These are phyloP conservation scores for Rostratula benghalensis DNA, from an alignment of 2,113 vertebrate species.

Conservation along the genomic window DNA sequence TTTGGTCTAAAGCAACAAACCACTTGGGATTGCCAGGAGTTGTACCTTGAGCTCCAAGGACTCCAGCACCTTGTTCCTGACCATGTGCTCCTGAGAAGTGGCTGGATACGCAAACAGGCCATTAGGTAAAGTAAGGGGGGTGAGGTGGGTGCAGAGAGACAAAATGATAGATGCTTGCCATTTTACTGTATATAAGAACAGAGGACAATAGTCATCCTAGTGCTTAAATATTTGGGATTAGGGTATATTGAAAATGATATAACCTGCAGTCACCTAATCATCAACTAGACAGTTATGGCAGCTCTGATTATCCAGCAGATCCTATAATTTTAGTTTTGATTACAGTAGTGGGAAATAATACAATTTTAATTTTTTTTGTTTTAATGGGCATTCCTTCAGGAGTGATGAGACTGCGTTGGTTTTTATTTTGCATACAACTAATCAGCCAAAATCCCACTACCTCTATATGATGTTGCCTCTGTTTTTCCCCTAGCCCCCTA, in stretches of 20 bases:
- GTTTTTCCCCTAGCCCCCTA: neutral
- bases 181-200: neutral
- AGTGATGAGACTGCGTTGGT: neutral
- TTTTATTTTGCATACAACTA: neutral
- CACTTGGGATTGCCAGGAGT: neutral
- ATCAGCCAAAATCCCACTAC: neutral
- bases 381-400: neutral
- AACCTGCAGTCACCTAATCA: neutral
- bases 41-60: rapidly evolving
- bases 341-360: neutral
- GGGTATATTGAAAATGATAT: neutral
- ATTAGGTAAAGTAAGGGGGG: neutral
- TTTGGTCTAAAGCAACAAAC: neutral
- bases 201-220: neutral
- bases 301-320: neutral
- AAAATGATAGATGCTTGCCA: neutral
- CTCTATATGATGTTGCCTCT: neutral
- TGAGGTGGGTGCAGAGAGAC: neutral
- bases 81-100: neutral
- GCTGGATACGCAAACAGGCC: neutral
- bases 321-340: neutral
- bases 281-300: neutral
- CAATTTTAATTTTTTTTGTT: neutral
- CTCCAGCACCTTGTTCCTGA: neutral
- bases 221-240: neutral